phyloP scores from a whole-genome alignment of 1,140 invertebrate genomes.

The Mycetomoellerius zeteki region DNA sequence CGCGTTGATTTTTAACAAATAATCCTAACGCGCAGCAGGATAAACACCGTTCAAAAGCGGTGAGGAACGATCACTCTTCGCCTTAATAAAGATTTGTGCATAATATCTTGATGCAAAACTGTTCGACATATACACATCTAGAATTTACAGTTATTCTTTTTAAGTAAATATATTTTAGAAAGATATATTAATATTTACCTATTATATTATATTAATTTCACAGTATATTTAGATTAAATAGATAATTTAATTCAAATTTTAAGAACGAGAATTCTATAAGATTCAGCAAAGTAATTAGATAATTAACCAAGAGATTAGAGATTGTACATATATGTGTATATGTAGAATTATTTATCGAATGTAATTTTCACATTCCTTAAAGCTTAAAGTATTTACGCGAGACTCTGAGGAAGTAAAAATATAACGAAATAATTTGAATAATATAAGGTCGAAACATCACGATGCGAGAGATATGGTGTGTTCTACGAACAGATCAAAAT shows the following conservation, averaged over 20 bases:
- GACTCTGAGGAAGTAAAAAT: not conserved
- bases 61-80: conserved; percentile 63
- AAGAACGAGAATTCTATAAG: not conserved
- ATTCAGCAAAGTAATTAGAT: not conserved
- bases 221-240: not conserved
- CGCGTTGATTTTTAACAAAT: conserved; percentile 81
- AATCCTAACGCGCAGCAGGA: conserved; percentile 74
- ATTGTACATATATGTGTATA: not conserved
- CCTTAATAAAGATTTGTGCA: not conserved
- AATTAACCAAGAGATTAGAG: not conserved
- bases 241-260: conserved; percentile 10
- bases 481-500: conserved; percentile 65
- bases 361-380: no score
- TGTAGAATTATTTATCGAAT: no score
- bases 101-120: not conserved
- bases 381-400: not conserved
- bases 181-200: not conserved
- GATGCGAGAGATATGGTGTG: conserved; percentile 43
- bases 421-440: conserved; percentile 32
- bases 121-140: not conserved
- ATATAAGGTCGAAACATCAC: not conserved
- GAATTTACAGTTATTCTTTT: not conserved
- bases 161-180: not conserved
- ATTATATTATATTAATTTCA: not conserved
- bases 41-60: conserved; percentile 51